Base-by-base conservation (phyloP, 2,113 vertebrate genomes). In the Grus americana region DNA sequence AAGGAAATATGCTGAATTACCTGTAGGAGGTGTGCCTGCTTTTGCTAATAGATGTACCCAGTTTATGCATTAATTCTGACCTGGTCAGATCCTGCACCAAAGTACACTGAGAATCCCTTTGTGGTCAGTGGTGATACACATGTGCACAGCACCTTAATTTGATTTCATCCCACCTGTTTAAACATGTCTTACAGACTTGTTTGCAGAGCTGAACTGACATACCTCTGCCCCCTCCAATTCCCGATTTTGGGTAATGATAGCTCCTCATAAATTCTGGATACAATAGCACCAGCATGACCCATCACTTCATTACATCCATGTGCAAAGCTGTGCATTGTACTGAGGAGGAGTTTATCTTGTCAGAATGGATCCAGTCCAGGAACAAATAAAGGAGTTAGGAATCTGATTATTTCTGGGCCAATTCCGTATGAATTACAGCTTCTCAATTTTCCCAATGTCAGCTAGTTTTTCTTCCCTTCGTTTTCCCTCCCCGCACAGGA, bases 331-430 rank as follows among this genome's bases (percentile, higher is more conserved):
- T 73, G 73, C 52, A 65, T 96, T 95, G 95, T 95, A 92, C 96
- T 79, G 68, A 96, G 83, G 91, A 29, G 73, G 95, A 95, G 62
- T 95, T 97, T 97, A 96, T 98, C 97, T 97, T 79, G 76, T 90
- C 57, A 55, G 82, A 91, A 96, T 95, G 96, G 95, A 97, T 76
- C 92, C 18, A 27, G 68, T 93, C 97, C 98, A 98, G 97, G 94
- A 97, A 95, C 72, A 97, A 98, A 98, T 90, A 90, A 97, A 96
- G 92, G 94, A 94, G 88, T 90, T 38, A 95, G 94, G 83, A 93
- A 95, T 95, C 96, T 97, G 92, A 93, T 96, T 96, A 96, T 95
- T 97, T 95, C 92, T 88, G 78, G 58, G 86, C 94, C 91, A 90
- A 54, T 24, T 95, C 90, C 27, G 23, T 93, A 91, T 75, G 84